Base-by-base conservation (phyloP, 2,888 invertebrate species). In the Alloscopus bannaensis region DNA sequence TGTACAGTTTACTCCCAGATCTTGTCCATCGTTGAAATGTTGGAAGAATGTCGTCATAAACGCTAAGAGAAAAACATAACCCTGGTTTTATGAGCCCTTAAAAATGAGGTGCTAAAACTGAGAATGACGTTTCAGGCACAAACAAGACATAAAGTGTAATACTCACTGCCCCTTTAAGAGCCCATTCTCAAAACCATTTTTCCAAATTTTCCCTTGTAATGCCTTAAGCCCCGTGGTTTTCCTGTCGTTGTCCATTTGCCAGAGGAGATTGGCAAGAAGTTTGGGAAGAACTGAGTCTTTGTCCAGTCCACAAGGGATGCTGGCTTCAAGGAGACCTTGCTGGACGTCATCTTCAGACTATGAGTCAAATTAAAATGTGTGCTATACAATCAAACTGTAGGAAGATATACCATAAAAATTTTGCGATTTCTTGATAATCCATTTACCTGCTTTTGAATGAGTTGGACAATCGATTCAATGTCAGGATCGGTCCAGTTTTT, bases 161-260 rank as follows among this genome's bases (percentile, higher is more conserved):
- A 94, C 96, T 93, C 90, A 98, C 97, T 97, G 96, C 88, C 95
- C 95, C 88, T 93, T 94, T 2, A 98, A 89, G 40, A 91, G 91
- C 40, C 94, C 95, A 69, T 90, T 90, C 85, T 92, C 91, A 87
- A 96, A 98, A 2, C 95, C 98, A 85, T 93, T 91, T 86, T 92
- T 92, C 94, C 95, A 97, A 86, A 98, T 93, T 81, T 95, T 91
- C 0, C 97, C 97, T 88, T 98, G 98, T n/a, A 98, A 90, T 64
- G 92, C 91, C 88, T 98, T 98, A 81, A 98, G 89, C 3, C 94
- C 92, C 3, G 92, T 92, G 40, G 92, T 91, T 88, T 96, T 95
- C 79, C 94, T 91, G 88, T 97, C 94, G 28, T 90, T 89, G 59
- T 94, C 92, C 91, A 97, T 96, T 88, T 94, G 93, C 91, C 94